phyloP scores from a whole-genome alignment of 23 tunicate species.

The Styela plicata region DNA sequence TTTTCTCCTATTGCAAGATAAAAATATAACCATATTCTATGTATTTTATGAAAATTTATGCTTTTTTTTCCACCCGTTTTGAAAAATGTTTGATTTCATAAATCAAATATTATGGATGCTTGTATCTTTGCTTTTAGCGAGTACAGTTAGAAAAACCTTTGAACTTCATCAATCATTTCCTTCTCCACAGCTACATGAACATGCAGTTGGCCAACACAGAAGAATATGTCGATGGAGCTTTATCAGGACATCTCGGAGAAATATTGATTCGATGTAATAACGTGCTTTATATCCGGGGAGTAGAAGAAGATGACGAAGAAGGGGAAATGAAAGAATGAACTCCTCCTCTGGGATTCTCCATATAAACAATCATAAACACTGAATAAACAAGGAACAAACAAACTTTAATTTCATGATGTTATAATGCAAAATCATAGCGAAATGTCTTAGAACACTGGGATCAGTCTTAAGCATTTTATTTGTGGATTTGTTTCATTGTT shows the following conservation, averaged over 20 bases:
- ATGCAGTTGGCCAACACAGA: slow-evolving; percentile 84
- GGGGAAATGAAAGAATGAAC: slow-evolving; percentile 90
- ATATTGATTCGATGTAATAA: slow-evolving; percentile 86
- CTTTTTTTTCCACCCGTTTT: too few species aligned
- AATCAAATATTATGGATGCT: not conserved
- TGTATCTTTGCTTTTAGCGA: not conserved
- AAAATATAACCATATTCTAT: not conserved
- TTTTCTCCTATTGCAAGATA: not conserved
- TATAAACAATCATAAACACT: too few species aligned
- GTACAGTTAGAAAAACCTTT: not conserved
- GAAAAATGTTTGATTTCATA: too few species aligned
- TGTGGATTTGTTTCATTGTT: too few species aligned
- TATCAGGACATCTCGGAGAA: slow-evolving; percentile 83
- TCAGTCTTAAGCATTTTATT: too few species aligned
- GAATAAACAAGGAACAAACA: too few species aligned
- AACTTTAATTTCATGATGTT: too few species aligned
- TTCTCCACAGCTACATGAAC: slow-evolving; percentile 50
- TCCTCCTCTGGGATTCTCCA: not conserved
- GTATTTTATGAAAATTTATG: too few species aligned
- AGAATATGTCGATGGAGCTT: slow-evolving; percentile 82
- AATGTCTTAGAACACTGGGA: too few species aligned
- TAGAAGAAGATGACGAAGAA: slow-evolving; percentile 90
- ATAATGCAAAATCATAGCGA: too few species aligned
- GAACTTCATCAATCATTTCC: not conserved
- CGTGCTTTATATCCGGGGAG: slow-evolving; percentile 88